Percentiles rank a stretch among this genome's conserved stretches.
phyloP scores from a whole-genome alignment of 2,888 invertebrate species.

The Lithophane leautieri region DNA sequence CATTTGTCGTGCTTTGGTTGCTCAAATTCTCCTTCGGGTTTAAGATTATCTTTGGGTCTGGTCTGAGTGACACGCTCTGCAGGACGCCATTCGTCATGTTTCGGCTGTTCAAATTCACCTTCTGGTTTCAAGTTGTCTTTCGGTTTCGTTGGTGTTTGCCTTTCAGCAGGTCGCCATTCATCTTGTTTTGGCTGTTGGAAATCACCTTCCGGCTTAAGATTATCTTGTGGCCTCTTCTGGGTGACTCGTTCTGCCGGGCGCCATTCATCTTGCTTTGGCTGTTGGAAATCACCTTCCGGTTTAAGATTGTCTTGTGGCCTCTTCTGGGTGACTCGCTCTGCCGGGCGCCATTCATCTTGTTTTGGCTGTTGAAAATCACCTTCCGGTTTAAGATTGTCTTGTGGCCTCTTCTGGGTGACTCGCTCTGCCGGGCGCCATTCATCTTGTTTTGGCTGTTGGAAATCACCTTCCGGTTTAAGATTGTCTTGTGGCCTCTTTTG shows the following conservation, averaged over 20 bases:
- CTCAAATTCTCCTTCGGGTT: conserved; percentile 88
- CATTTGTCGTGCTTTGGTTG: conserved; percentile 71
- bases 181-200: conserved; percentile 25
- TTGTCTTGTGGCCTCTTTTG: conserved; percentile 89
- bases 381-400: conserved; percentile 49
- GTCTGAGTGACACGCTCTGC: conserved; percentile 41
- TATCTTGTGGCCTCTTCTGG: conserved; percentile 59
- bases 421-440: conserved; percentile 43
- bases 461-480: conserved; percentile 88
- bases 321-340: conserved; percentile 86
- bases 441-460: conserved; percentile 52
- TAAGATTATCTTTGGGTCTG: conserved; percentile 52
- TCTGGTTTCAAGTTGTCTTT: conserved; percentile 90
- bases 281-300: conserved; percentile 90
- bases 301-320: conserved; percentile 91
- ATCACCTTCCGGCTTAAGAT: background rate
- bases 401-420: conserved; percentile 74
- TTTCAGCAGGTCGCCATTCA: conserved; percentile 40
- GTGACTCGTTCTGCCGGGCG: too few species aligned
- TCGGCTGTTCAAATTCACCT: conserved; percentile 84
- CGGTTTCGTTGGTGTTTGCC: conserved; percentile 72
- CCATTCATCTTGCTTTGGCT: conserved; percentile 80
- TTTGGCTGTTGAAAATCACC: conserved; percentile 15
- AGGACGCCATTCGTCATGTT: conserved; percentile 67
- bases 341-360: conserved; percentile 75